phyloP scores from a whole-genome alignment of 2,113 vertebrate genomes.

The Thalassoma bifasciatum region DNA sequence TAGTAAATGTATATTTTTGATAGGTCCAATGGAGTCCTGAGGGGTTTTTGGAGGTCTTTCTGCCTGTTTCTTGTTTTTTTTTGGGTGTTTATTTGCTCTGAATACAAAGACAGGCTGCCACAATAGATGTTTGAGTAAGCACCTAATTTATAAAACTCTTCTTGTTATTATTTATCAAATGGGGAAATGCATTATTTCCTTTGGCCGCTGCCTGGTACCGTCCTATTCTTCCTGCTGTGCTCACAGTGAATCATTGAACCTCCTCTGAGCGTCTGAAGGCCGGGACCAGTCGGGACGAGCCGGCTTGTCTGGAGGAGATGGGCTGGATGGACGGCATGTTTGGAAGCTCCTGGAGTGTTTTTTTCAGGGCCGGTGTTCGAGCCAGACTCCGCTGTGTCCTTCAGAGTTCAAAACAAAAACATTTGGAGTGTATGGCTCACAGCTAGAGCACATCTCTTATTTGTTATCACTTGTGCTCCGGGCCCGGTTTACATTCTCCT shows the following conservation, averaged over 20 bases:
- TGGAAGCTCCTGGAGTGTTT: slow-evolving; percentile 76
- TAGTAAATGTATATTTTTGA: neutral
- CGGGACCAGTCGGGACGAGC: slow-evolving; percentile 28
- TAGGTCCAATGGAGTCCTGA: too few species aligned
- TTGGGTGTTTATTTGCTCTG: neutral
- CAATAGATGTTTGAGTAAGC: neutral
- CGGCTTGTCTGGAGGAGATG: slow-evolving; percentile 41
- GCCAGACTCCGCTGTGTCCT: slow-evolving; percentile 73
- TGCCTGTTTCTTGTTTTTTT: neutral
- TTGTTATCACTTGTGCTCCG: slow-evolving; percentile 79
- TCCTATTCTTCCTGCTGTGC: slow-evolving; percentile 9
- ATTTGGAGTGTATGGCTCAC: slow-evolving; percentile 67
- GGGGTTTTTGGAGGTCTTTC: neutral
- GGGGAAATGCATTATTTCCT: slow-evolving; percentile 6
- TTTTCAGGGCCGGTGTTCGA: slow-evolving; percentile 68
- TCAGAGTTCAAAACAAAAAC: slow-evolving; percentile 79
- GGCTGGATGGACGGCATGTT: slow-evolving; percentile 46
- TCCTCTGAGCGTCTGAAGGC: slow-evolving; percentile 44
- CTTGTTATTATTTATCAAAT: slow-evolving; percentile 14
- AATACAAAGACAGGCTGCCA: neutral
- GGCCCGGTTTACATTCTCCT: slow-evolving; percentile 82
- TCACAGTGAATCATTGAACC: slow-evolving; percentile 30
- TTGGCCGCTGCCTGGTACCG: neutral
- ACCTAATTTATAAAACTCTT: slow-evolving; percentile 1
- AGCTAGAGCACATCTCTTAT: slow-evolving; percentile 74